A percentile compares a stretch with the other conserved stretches of the same genome.
Conservation (phyloP, 2,797 vertebrate species). For the Denticeps clupeoides region DNA sequence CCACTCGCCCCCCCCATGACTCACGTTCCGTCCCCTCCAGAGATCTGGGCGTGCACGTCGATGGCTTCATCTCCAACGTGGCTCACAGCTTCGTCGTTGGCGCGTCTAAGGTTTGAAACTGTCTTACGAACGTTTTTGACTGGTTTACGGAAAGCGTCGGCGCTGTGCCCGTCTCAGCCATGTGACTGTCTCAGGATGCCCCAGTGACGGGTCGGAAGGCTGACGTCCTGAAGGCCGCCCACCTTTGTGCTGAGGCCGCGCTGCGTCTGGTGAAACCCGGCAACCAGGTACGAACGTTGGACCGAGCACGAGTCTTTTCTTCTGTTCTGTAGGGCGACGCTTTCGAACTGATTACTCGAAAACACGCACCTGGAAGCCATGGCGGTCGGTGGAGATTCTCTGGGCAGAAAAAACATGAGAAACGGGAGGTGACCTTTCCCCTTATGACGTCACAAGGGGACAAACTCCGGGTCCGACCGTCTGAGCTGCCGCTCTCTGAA, state of each 20-base stretch:
- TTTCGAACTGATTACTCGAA: too few species aligned
- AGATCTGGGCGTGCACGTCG: slow-evolving; percentile 90
- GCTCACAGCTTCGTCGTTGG: slow-evolving; percentile 86
- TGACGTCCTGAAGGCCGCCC: slow-evolving; percentile 85
- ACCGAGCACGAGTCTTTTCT: too few species aligned
- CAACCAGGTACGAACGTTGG: slow-evolving; percentile 77
- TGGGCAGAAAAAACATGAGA: too few species aligned
- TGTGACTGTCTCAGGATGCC: slow-evolving; percentile 58
- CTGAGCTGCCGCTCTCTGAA: too few species aligned
- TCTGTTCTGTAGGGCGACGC: too few species aligned
- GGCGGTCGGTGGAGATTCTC: too few species aligned
- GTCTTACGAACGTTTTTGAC: neutral
- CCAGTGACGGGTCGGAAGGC: slow-evolving; percentile 83
- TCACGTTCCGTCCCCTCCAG: slow-evolving; percentile 43
- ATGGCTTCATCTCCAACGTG: slow-evolving; percentile 92
- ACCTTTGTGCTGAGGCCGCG: slow-evolving; percentile 90
- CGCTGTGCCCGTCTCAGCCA: neutral
- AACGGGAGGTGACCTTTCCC: too few species aligned
- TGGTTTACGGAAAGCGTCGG: too few species aligned
- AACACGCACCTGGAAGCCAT: too few species aligned
- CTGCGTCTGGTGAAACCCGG: slow-evolving; percentile 92
- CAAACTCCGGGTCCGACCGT: too few species aligned
- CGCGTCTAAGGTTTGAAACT: slow-evolving; percentile 69
- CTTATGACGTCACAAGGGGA: too few species aligned
- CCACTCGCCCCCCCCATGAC: too few species aligned